Base-by-base conservation (phyloP, 1,140 invertebrate genomes). In the Zaprionus ornatus region DNA sequence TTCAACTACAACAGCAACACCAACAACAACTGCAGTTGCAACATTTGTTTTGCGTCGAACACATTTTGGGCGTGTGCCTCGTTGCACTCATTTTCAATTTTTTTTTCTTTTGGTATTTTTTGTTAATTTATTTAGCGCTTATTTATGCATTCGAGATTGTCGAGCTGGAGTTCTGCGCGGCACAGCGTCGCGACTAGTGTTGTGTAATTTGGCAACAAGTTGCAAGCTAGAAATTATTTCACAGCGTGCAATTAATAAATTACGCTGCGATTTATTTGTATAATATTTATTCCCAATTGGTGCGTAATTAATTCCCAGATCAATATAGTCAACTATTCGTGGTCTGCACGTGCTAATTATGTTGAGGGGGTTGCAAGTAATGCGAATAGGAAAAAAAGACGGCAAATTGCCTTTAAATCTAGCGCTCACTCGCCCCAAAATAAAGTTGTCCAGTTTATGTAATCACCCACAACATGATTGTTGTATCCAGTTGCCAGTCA, bases 381-480 rank as follows among this genome's bases (percentile, higher is more conserved):
- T 50, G 21, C 52, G 48, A 23, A 78, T 50, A 52, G 25, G 29
- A 29, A 64, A 57, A 68, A 57, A 71, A 77, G 69, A 82, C 77
- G 74, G 72, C 77, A 74, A 87, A 84, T 88, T 83, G 80, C 84
- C 83, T 88, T 87, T 74, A 83, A 88, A 87, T 79, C 75, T 50
- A n/a, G 71, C n/a, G n/a, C n/a, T 9, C n/a, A 17, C n/a, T 45
- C n/a, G 40, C 29, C 50, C 54, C 54, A 65, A 87, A 88, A 87
- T 87, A 77, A 90, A 87, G 82, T 52, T 79, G 77, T 79, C 80
- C 80, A 74, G 77, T 80, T 87, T 87, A 87, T 87, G 84, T 88
- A 87, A 87, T 87, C 83, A 83, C 84, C 83, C 83, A 88, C 83
- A 88, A 88, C 80, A 73, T 86, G 84, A 87, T 87, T 88, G 82